Percentiles rank a stretch among this genome's conserved stretches.
phyloP scores from a whole-genome alignment of 2,113 vertebrate species.

The Maccullochella peelii region DNA sequence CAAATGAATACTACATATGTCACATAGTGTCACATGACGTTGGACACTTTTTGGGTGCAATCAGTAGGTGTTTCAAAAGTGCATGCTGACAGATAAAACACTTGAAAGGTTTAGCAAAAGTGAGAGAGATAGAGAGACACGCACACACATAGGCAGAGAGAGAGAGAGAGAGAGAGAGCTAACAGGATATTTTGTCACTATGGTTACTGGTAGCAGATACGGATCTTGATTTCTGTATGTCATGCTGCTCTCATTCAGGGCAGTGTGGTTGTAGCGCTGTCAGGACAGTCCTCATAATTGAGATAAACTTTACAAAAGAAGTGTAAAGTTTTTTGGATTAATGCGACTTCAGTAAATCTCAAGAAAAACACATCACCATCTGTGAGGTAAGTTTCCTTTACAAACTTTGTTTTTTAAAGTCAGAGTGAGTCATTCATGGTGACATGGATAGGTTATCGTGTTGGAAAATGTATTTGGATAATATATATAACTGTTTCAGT shows the following conservation, averaged over 20 bases:
- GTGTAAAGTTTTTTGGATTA: constrained; percentile 16
- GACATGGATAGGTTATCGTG: background rate
- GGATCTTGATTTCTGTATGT: constrained; percentile 63
- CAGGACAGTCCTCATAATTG: background rate
- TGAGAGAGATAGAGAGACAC: background rate
- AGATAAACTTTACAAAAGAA: background rate
- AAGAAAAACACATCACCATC: background rate
- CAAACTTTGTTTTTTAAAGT: background rate
- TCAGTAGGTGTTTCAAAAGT: background rate
- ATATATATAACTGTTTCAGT: background rate
- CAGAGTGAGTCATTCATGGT: background rate
- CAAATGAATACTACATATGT: background rate
- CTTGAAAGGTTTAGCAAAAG: constrained; percentile 19
- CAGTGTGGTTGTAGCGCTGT: background rate
- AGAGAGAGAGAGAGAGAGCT: constrained; percentile 22
- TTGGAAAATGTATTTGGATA: background rate
- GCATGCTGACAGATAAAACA: background rate
- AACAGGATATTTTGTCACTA: constrained; percentile 85
- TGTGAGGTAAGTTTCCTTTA: constrained; percentile 57
- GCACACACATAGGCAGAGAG: background rate
- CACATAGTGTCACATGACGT: background rate
- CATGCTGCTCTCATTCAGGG: constrained; percentile 39
- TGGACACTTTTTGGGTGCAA: background rate
- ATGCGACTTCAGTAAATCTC: constrained; percentile 4
- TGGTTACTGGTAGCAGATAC: constrained; percentile 73